Evolutionary conservation across 2,888 invertebrate genomes (phyloP), one percentile per base, ranked within the genome.

Genomic region (Troides helena): DNA sequence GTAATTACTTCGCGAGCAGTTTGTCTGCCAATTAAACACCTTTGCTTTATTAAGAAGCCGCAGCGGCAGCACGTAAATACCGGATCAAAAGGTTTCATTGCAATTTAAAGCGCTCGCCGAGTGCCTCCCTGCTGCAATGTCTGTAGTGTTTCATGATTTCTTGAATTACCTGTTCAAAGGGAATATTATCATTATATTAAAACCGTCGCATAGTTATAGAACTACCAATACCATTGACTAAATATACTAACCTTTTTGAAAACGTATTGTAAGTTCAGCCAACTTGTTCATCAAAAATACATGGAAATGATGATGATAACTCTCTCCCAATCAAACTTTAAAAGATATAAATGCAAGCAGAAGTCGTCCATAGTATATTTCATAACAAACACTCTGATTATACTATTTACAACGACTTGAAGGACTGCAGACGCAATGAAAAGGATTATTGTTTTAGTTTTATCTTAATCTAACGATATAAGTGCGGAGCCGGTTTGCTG

Each of bases 11-110:
- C 80, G 89, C 88, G 81, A 87, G 85, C 89, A 90, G 91, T 91
- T 92, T 92, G 92, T 90, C 90, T 91, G 92, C 90, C 90, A 92
- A 92, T 92, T 92, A 91, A 92, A 92, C 92, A 92, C 92, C 92
- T 92, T 91, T 90, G 87, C 92, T 90, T 92, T 92, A 92, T 92
- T 91, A 92, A 90, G 89, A 89, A 89, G 83, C 92, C 89, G 82
- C 90, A 85, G 78, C 76, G 77, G 79, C 80, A 76, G 74, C 76
- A 77, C 79, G 82, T 83, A 82, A 86, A 85, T 80, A 85, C 79
- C 77, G 75, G 77, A 79, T 83, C 81, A 82, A 79, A 82, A 82
- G 77, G 77, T 76, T 78, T 77, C 73, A 75, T 74, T 81, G 80
- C 84, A 80, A 79, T 80, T 79, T 77, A 71, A 75, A 77, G 76